Evolutionary conservation across 2,888 invertebrate genomes (phyloP), one percentile per base, ranked within the genome.

Genomic region (Andrena bicolor): DNA sequence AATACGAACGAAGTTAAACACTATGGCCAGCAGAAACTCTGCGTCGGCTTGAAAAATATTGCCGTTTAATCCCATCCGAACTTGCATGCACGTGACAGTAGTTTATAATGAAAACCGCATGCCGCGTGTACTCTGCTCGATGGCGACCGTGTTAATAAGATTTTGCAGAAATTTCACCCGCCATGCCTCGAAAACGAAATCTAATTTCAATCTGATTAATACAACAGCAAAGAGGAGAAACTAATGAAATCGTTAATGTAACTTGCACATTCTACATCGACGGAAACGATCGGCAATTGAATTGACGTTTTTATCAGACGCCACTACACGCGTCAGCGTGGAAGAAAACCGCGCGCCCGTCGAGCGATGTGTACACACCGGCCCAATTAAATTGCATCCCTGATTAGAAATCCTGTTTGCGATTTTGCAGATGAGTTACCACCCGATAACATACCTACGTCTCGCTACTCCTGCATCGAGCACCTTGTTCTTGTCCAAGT

Each of bases 401-500:
- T 66, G 64, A 74, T 82, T 74, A 74, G 71, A 74, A 83, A 82
- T 74, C 70, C 65, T 32, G 63, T 32, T 23, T n/a, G 49, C 60
- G 69, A 73, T 75, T 82, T 83, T 82, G 35, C 51, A 35, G 71
- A 71, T 66, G 73, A 82, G 74, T 75, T 75, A 70, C 73, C 56
- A 56, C 10, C 51, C 41, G 35, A 28, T 41, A 61, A 56, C 69
- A 53, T 30, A 41, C 41, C 41, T 41, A 66, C 26, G 26, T 60
- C 69, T 32, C 66, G 26, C 58, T 58, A 13, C 53, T 32, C 77
- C 41, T 48, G 77, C 72, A 82, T 83, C 82, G 78, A 82, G 78
- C 73, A 68, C 78, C 82, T 82, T 64, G 78, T 66, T 75, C 82
- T 74, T 78, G 82, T 82, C 82, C 82, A 72, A 83, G 83, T 78